Evolutionary conservation across 2,888 invertebrate genomes (phyloP).

Genomic region (Aromia moschata): DNA sequence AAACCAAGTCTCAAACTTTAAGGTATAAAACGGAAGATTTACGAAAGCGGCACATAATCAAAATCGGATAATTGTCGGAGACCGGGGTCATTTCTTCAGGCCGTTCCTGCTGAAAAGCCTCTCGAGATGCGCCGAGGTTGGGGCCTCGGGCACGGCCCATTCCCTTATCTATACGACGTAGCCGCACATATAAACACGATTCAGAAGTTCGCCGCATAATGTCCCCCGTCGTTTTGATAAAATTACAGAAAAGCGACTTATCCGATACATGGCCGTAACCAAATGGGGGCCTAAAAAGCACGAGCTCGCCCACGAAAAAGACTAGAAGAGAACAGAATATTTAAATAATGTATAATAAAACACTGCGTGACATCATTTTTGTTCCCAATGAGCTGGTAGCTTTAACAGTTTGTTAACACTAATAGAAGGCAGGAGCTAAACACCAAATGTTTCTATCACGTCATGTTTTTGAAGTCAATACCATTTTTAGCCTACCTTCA

Average conservation of each 20-base stretch:
- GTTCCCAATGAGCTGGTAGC: too few relatives aligned
- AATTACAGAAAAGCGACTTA: conserved; percentile 41
- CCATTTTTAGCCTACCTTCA: too few relatives aligned
- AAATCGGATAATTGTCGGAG: conserved; percentile 30
- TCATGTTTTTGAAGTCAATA: too few relatives aligned
- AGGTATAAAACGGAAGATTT: conserved; percentile 30
- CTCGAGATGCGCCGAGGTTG: conserved; percentile 11
- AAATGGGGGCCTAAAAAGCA: too few relatives aligned
- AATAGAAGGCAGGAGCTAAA: too few relatives aligned
- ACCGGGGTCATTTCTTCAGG: conserved; percentile 24
- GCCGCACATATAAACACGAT: conserved; percentile 43
- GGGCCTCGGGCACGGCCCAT: conserved; percentile 11
- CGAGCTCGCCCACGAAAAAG: too few relatives aligned
- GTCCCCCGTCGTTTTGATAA: conserved; percentile 41
- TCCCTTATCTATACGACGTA: conserved; percentile 39
- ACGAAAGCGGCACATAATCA: conserved; percentile 34
- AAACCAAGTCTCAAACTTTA: conserved; percentile 13
- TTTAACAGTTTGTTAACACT: too few relatives aligned
- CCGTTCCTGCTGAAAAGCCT: conserved; percentile 15
- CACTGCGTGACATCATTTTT: too few relatives aligned
- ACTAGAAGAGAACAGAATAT: too few relatives aligned
- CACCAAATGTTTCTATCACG: too few relatives aligned
- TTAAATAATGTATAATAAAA: too few relatives aligned
- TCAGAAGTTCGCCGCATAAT: conserved; percentile 43
- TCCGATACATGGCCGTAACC: too few relatives aligned